Percentiles rank a stretch among this genome's conserved stretches.
phyloP scores from a whole-genome alignment of 2,797 vertebrate species.

The Sus cebifrons region DNA sequence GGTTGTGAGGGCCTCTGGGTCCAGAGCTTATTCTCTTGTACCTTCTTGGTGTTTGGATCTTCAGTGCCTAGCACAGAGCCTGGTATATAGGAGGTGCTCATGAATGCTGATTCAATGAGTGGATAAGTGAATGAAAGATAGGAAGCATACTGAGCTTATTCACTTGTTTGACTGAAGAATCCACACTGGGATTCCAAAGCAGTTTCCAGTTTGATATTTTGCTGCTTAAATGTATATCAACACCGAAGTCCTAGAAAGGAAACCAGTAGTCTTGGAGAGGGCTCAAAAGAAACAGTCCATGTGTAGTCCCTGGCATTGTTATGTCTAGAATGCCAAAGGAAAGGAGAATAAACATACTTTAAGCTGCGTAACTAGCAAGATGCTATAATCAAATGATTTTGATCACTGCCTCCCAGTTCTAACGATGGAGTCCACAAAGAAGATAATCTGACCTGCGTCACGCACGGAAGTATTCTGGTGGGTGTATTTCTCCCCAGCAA shows the following conservation, averaged over 20 bases:
- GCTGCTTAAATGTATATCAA: conserved; percentile 39
- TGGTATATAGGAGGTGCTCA: neutral
- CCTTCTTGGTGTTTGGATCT: neutral
- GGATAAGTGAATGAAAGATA: neutral
- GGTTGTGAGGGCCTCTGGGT: neutral
- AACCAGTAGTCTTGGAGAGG: conserved; percentile 61
- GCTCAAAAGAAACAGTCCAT: conserved; percentile 67
- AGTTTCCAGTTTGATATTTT: conserved; percentile 12
- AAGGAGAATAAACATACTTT: conserved; percentile 76
- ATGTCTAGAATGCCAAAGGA: conserved; percentile 74
- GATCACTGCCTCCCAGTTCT: conserved; percentile 60
- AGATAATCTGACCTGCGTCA: conserved; percentile 66
- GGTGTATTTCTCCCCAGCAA: conserved; percentile 23
- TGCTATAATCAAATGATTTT: conserved; percentile 81
- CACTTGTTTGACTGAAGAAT: neutral
- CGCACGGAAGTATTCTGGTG: conserved; percentile 55
- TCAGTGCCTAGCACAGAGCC: neutral
- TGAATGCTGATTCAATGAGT: neutral
- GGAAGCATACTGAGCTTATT: neutral
- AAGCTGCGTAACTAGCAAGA: conserved; percentile 64
- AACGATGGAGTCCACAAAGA: conserved; percentile 59
- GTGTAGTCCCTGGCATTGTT: conserved; percentile 67
- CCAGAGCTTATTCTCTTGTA: neutral
- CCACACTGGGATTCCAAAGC: conserved; percentile 11
- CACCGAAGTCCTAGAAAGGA: conserved; percentile 16